Percentiles rank a stretch among this genome's conserved stretches.
These are phyloP conservation scores for Rallus limicola DNA, from an alignment of 2,113 vertebrate species.

Conservation along the genomic window DNA sequence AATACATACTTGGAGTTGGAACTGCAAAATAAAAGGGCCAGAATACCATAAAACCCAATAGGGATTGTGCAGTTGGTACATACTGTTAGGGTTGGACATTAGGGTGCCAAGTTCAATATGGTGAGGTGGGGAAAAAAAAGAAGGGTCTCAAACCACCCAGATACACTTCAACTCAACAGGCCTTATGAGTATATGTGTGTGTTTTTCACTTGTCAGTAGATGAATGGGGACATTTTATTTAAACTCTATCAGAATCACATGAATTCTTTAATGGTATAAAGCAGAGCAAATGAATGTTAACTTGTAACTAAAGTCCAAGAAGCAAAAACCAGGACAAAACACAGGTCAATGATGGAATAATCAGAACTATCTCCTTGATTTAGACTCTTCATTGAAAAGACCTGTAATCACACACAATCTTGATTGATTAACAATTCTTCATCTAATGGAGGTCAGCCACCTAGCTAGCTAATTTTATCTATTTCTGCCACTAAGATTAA, in stretches of 20 bases:
- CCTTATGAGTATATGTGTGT: background rate
- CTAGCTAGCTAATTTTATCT: background rate
- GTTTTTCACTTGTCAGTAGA: conserved; percentile 21
- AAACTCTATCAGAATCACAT: conserved; percentile 19
- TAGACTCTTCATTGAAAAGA: background rate
- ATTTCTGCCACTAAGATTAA: background rate
- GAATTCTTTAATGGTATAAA: conserved; percentile 40
- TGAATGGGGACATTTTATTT: conserved; percentile 19
- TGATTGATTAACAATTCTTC: background rate
- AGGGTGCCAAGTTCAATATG: background rate
- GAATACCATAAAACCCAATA: background rate
- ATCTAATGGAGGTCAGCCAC: background rate
- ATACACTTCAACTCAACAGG: background rate
- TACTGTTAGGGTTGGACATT: background rate
- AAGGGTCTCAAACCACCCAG: background rate
- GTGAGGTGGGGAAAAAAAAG: background rate
- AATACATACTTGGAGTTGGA: background rate
- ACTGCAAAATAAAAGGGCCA: background rate
- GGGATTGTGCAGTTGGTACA: background rate
- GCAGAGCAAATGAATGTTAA: conserved; percentile 63
- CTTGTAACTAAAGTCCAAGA: conserved; percentile 54
- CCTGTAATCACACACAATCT: background rate
- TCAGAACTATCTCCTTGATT: background rate
- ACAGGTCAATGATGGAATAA: background rate
- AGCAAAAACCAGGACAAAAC: conserved; percentile 21